Evolutionary conservation across 2,888 invertebrate genomes (phyloP).

Genomic region (Plemyria rubiginata): DNA sequence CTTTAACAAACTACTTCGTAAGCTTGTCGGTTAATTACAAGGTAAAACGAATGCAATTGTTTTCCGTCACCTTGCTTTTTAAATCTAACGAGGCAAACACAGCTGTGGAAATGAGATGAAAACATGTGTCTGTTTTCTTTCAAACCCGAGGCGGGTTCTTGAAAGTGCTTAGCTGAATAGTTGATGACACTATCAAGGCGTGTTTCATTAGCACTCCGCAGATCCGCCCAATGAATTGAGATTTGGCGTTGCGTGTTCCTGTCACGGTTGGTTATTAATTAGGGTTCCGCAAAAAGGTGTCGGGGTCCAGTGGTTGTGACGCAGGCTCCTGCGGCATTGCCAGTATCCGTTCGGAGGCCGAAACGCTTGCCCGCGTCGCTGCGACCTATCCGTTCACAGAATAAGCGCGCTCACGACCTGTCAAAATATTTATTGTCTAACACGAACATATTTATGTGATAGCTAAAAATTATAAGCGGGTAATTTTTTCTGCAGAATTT

Average conservation of each 20-base stretch:
- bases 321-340: slow-evolving; percentile 80
- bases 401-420: slow-evolving; percentile 47
- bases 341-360: slow-evolving; percentile 71
- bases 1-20: too few species aligned
- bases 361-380: slow-evolving; percentile 58
- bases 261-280: slow-evolving; percentile 78
- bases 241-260: slow-evolving; percentile 61
- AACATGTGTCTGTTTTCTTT: slow-evolving; percentile 12
- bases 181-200: slow-evolving; percentile 38
- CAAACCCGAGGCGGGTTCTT: slow-evolving; percentile 13
- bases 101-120: slow-evolving; percentile 20
- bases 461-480: slow-evolving; percentile 36
- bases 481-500: slow-evolving; percentile 21
- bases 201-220: slow-evolving; percentile 53
- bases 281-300: slow-evolving; percentile 80
- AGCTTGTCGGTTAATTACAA: neutral
- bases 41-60: slow-evolving; percentile 14
- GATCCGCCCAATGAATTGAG: slow-evolving; percentile 49
- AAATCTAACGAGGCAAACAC: slow-evolving; percentile 20
- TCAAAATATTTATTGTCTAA: slow-evolving; percentile 41
- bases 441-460: slow-evolving; percentile 38
- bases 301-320: slow-evolving; percentile 76
- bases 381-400: slow-evolving; percentile 37
- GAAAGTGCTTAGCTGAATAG: slow-evolving; percentile 31
- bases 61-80: slow-evolving; percentile 20